These are phyloP conservation scores for Kobus ellipsiprymnus DNA, from an alignment of 2,113 vertebrate genomes.

Conservation along the genomic window DNA sequence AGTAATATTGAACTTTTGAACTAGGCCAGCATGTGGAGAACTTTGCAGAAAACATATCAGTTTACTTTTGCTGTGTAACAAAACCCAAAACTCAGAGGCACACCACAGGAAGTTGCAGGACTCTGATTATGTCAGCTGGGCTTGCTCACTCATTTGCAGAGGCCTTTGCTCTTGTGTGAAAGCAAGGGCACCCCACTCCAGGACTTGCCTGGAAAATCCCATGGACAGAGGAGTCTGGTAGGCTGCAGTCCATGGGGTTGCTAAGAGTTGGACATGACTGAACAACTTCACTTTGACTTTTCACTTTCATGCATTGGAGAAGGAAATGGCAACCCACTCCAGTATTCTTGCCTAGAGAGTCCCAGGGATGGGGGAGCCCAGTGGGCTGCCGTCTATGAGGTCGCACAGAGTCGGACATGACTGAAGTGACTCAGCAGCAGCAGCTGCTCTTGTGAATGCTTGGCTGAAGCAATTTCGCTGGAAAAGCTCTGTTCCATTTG, in stretches of 20 bases:
- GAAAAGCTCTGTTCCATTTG: neutral
- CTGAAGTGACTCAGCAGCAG: too few relatives aligned
- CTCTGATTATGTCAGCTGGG: neutral
- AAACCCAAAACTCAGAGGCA: neutral
- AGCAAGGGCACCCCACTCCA: too few relatives aligned
- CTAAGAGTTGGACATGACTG: too few relatives aligned
- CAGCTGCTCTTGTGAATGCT: neutral
- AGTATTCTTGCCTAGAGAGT: too few relatives aligned
- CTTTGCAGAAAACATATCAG: neutral
- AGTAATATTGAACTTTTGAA: neutral
- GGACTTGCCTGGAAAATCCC: too few relatives aligned
- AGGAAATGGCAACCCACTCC: too few relatives aligned
- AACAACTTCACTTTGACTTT: too few relatives aligned
- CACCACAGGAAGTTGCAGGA: neutral
- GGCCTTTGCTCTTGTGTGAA: neutral
- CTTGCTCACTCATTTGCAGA: neutral
- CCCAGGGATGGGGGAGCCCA: too few relatives aligned
- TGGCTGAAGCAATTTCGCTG: neutral
- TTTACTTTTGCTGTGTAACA: neutral
- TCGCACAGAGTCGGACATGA: too few relatives aligned
- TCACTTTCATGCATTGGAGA: too few relatives aligned
- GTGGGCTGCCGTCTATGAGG: too few relatives aligned
- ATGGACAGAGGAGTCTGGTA: rapidly evolving
- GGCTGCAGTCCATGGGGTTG: too few relatives aligned
- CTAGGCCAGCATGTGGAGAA: neutral